These are phyloP conservation scores for Aphelocoma californica DNA, from an alignment of 2,797 vertebrate species.

Conservation along the genomic window DNA sequence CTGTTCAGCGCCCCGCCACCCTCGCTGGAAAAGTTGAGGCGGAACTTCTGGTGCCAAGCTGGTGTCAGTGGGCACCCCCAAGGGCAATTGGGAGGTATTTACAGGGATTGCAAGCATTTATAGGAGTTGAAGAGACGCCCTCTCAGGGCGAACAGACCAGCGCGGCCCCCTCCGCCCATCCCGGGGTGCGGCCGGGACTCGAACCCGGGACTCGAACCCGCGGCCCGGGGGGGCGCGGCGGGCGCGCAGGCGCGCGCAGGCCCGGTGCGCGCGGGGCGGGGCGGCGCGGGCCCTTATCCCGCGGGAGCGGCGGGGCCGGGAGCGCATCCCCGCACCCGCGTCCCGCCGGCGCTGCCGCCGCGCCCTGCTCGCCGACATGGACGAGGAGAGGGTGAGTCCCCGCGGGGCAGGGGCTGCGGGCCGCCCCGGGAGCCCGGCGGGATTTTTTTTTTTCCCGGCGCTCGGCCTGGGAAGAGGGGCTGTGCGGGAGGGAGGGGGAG, in stretches of 20 bases:
- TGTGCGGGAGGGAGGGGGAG: neutral
- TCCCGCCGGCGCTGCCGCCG: too few relatives aligned
- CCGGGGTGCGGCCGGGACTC: too few relatives aligned
- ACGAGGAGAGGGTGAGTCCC: slow-evolving; percentile 66
- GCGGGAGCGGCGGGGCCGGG: neutral
- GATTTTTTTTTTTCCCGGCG: neutral
- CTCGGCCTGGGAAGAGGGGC: neutral
- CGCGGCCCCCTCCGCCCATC: too few relatives aligned
- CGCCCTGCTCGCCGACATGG: slow-evolving; percentile 24
- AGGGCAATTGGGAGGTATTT: fast-evolving
- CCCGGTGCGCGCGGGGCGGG: neutral
- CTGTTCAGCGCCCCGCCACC: too few relatives aligned
- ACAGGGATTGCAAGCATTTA: fast-evolving
- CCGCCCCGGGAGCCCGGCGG: neutral
- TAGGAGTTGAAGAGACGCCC: neutral
- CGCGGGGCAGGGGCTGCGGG: too few relatives aligned
- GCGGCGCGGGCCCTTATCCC: neutral
- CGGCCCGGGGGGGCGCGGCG: too few relatives aligned
- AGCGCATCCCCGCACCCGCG: neutral
- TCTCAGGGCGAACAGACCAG: neutral
- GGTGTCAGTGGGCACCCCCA: neutral
- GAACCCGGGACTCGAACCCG: too few relatives aligned
- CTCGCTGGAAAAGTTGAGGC: fast-evolving
- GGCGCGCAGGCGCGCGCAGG: neutral
- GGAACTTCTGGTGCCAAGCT: neutral